Percentiles rank a stretch among this genome's conserved stretches.
phyloP scores from a whole-genome alignment of 2,113 vertebrate genomes.

The Charina bottae region DNA sequence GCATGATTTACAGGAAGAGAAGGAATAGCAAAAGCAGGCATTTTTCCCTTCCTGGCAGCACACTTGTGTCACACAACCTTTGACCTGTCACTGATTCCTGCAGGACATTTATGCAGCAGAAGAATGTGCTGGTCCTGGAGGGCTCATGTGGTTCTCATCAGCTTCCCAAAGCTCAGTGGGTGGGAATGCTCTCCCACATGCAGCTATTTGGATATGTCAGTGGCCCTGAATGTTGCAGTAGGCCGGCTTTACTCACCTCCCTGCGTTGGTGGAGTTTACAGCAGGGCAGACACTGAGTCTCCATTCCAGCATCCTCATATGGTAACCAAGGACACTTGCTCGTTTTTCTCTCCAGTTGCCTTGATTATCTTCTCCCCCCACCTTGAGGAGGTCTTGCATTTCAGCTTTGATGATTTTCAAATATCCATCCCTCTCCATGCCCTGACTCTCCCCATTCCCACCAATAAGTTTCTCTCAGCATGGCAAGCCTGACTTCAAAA shows the following conservation, averaged over 20 bases:
- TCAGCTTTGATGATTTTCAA: constrained; percentile 48
- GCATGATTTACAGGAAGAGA: constrained; percentile 21
- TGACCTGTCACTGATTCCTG: constrained; percentile 59
- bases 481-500: background rate
- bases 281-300: constrained; percentile 46
- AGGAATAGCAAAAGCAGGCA: background rate
- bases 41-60: constrained; percentile 43
- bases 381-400: constrained; percentile 14
- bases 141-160: constrained; percentile 76
- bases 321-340: constrained; percentile 52
- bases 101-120: constrained; percentile 52
- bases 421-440: constrained; percentile 37
- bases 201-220: constrained; percentile 67
- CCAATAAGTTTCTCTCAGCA: background rate
- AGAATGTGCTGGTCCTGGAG: constrained; percentile 57
- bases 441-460: constrained; percentile 19
- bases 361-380: constrained; percentile 24
- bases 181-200: constrained; percentile 68
- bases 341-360: constrained; percentile 22
- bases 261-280: constrained; percentile 33
- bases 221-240: constrained; percentile 38
- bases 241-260: constrained; percentile 39
- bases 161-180: constrained; percentile 57
- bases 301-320: constrained; percentile 37
- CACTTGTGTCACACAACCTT: constrained; percentile 56